A percentile compares a stretch with the other conserved stretches of the same genome.
Conservation (phyloP, 1,140 invertebrate genomes). For the Papilio aristodemus region DNA sequence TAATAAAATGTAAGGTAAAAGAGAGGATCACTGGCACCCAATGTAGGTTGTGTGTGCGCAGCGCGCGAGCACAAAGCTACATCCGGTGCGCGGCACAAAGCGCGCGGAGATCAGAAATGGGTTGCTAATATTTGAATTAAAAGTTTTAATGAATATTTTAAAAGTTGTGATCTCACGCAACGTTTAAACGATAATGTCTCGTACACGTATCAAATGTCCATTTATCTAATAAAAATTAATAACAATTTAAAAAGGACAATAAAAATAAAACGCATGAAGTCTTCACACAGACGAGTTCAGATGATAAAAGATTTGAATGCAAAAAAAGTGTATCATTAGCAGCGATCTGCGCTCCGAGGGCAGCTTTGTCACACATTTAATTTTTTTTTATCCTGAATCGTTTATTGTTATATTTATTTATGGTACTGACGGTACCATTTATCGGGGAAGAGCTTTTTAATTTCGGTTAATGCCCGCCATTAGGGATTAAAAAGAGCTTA, state of each 20-base stretch:
- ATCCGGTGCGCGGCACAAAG: neutral
- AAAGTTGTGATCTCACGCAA: no score
- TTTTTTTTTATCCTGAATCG: slow-evolving; percentile 34
- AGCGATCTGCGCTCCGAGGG: slow-evolving; percentile 18
- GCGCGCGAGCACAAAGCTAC: neutral
- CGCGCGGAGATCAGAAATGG: no score
- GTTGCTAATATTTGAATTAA: no score
- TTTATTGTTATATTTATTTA: slow-evolving; percentile 43
- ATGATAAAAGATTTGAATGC: neutral
- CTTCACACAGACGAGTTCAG: neutral
- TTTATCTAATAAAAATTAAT: neutral
- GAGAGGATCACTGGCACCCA: no score
- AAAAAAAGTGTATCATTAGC: neutral
- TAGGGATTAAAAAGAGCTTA: slow-evolving; percentile 47
- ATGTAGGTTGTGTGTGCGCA: neutral
- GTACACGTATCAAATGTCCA: no score
- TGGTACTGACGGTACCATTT: slow-evolving; percentile 41
- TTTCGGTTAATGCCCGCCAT: slow-evolving; percentile 43
- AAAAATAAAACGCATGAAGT: neutral
- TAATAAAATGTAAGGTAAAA: no score
- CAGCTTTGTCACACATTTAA: slow-evolving; percentile 22
- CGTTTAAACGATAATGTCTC: no score
- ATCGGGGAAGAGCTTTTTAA: slow-evolving; percentile 45
- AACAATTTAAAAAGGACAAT: slow-evolving; percentile 10
- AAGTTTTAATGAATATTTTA: no score